A percentile compares a stretch with the other conserved stretches of the same genome.
phyloP scores from a whole-genome alignment of 2,113 vertebrate genomes.

The Pterophyllum scalare region DNA sequence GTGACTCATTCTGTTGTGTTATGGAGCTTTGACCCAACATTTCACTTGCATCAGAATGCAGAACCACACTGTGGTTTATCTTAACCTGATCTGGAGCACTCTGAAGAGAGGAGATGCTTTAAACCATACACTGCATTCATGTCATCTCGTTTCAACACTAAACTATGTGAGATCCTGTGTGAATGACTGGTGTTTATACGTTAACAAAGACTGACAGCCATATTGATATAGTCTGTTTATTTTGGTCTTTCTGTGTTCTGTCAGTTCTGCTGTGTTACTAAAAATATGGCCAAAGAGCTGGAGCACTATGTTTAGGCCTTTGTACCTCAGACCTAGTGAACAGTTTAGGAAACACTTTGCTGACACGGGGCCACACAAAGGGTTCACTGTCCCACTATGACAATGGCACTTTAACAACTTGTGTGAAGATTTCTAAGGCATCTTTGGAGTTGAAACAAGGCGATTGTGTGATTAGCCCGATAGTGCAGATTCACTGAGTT shows the following conservation, averaged over 20 bases:
- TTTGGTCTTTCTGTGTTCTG: slow-evolving; percentile 42
- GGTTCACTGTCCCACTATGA: slow-evolving; percentile 12
- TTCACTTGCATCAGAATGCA: slow-evolving; percentile 22
- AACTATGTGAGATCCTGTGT: background rate
- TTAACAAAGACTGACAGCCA: slow-evolving; percentile 6
- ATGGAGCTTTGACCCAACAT: slow-evolving; percentile 17
- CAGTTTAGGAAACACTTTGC: slow-evolving; percentile 40
- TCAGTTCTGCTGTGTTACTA: slow-evolving; percentile 63
- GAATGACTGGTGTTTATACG: slow-evolving; percentile 1
- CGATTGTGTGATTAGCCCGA: slow-evolving; percentile 23
- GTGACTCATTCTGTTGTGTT: background rate
- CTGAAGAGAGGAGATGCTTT: background rate
- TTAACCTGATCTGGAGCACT: background rate
- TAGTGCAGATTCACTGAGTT: slow-evolving; percentile 15
- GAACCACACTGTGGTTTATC: background rate
- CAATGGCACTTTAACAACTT: slow-evolving; percentile 3
- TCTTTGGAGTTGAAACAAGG: slow-evolving; percentile 5
- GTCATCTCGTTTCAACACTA: background rate
- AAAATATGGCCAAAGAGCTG: slow-evolving; percentile 64
- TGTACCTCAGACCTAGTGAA: slow-evolving; percentile 32
- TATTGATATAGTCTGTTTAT: slow-evolving; percentile 32
- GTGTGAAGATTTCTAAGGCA: background rate
- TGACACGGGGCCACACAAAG: slow-evolving; percentile 40
- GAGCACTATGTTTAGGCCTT: slow-evolving; percentile 56
- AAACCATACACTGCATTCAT: background rate